phyloP scores from a whole-genome alignment of 2,797 vertebrate species.

The Muraenolepis orangiensis region DNA sequence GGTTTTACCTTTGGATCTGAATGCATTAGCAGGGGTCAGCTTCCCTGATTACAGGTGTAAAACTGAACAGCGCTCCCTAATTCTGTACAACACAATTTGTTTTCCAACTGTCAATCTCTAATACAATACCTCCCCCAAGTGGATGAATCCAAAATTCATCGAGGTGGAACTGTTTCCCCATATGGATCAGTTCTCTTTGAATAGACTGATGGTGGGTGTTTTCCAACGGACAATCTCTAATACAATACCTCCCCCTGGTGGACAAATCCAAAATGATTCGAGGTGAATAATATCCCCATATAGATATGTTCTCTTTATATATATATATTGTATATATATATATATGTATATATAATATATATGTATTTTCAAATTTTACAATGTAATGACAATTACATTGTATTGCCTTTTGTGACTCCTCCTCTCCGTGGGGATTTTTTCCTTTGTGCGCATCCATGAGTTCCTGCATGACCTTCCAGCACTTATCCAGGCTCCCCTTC shows the following conservation, averaged over 20 bases:
- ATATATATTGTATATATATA: no score
- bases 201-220: no score
- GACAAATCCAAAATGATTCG: background rate
- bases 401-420: background rate
- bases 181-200: background rate
- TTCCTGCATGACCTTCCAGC: conserved; percentile 47
- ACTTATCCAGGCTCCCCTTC: conserved; percentile 46
- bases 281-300: background rate
- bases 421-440: background rate
- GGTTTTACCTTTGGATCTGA: background rate
- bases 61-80: background rate
- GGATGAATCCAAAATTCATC: background rate
- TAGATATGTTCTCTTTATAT: background rate
- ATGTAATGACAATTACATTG: background rate
- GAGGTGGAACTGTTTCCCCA: background rate
- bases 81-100: background rate
- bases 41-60: background rate
- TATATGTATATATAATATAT: no score
- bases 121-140: background rate
- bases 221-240: background rate
- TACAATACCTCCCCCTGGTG: background rate
- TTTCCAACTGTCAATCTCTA: background rate
- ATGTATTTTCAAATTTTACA: background rate
- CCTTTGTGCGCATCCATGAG: conserved; percentile 22
- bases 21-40: background rate